Evolutionary conservation across 2,113 vertebrate genomes (phyloP), one percentile per base, ranked within the genome.

Genomic region (Willisornis vidua): DNA sequence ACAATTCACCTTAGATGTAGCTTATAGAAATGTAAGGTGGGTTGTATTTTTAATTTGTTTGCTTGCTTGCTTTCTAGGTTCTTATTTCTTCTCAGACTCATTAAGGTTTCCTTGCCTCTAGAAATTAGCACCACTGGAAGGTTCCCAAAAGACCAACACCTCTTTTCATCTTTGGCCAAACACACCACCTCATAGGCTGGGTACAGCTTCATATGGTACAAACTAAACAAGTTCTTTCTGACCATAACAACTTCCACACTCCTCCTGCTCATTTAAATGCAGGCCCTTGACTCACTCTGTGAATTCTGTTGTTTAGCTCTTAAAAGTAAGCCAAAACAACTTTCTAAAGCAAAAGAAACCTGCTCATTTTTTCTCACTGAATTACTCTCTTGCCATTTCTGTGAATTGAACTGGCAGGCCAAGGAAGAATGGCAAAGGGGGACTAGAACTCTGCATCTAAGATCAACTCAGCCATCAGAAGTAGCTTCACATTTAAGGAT

Each of bases 151-250:
- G 26, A 85, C 9, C 37, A 79, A 43, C 12, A 46, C 4, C 3
- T 15, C 6, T 63, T 75, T 59, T 63, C 28, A 51, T 46, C 28
- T 72, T 35, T 23, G 9, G 9, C 19, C 31, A 72, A 71, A 81
- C 12, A 61, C 6, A 35, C 14, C 52, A 17, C 31, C 9, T 57
- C 55, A 45, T 4, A 29, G 10, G 7, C 51, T 54, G 37, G 19
- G 20, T 58, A 63, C 1, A 4, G n/a, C 54, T 82, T 71, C 10
- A 4, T 0, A 9, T 19, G 5, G 35, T 8, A 57, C 1, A 1
- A 66, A 82, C 3, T 24, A 11, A 91, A 80, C 39, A 65, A 68
- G 48, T 19, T 65, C 33, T 19, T 87, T 73, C 57, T 70, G 14
- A 65, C 26, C 2, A 13, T 35, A 51, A 31, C 7, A 19, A 66